These are phyloP conservation scores for Xiphophorus birchmanni DNA, from an alignment of 2,797 vertebrate species.

Conservation along the genomic window DNA sequence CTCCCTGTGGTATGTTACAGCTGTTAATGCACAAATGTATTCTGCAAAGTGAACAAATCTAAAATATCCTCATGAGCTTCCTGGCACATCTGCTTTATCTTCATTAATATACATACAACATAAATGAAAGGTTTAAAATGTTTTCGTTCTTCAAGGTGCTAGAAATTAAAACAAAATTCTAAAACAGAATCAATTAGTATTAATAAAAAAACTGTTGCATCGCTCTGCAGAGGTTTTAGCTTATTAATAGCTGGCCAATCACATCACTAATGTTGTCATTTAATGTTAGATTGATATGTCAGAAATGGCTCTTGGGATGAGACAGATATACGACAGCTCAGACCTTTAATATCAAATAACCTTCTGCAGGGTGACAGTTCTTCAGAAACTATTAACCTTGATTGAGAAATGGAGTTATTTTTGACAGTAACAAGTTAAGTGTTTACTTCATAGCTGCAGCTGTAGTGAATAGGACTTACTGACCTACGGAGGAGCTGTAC, in stretches of 20 bases:
- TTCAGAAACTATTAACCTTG: background rate
- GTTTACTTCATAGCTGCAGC: background rate
- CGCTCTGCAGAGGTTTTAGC: background rate
- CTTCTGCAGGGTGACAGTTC: constrained; percentile 2
- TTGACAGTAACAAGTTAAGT: background rate
- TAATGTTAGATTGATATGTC: background rate
- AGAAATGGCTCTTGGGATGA: background rate
- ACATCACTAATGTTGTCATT: constrained; percentile 1
- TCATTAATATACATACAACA: background rate
- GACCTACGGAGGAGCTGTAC: background rate
- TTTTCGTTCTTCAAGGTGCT: background rate
- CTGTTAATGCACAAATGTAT: background rate
- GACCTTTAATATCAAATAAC: constrained; percentile 3
- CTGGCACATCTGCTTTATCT: background rate
- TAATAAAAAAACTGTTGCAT: background rate
- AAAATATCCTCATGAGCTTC: background rate
- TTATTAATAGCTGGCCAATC: constrained; percentile 5
- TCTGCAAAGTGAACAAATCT: background rate
- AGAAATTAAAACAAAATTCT: background rate
- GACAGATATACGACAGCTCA: constrained; percentile 5
- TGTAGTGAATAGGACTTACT: background rate
- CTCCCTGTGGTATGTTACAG: background rate
- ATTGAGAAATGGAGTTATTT: background rate
- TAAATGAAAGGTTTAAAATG: background rate
- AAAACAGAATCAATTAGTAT: background rate